Conservation (phyloP, 2,888 invertebrate genomes). For the Lottia gigantea region DNA sequence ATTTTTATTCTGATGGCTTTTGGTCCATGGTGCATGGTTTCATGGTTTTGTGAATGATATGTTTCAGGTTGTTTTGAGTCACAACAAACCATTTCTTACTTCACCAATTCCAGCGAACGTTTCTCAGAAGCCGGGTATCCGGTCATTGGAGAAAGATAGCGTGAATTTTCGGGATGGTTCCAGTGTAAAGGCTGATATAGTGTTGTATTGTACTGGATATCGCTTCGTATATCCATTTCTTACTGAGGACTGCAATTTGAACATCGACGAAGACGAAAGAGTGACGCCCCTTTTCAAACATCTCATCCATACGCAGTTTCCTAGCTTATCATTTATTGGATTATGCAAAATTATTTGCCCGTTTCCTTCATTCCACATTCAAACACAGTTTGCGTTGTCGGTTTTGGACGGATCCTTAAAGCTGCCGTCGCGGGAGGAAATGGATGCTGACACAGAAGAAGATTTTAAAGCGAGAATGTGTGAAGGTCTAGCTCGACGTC, state of each 20-base stretch:
- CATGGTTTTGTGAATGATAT: no score
- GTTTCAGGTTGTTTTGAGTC: conserved; percentile 59
- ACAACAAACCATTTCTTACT: conserved; percentile 46
- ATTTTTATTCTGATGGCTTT: no score
- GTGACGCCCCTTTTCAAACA: conserved; percentile 89
- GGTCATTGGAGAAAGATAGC: conserved; percentile 24
- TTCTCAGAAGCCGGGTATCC: conserved; percentile 57
- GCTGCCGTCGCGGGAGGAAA: conserved; percentile 75
- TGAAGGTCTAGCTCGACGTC: conserved; percentile 77
- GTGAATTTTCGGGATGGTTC: conserved; percentile 73
- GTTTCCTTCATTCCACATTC: conserved; percentile 85
- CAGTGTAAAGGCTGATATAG: conserved; percentile 74
- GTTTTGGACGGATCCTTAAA: conserved; percentile 75
- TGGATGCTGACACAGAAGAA: conserved; percentile 76
- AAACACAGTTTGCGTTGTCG: conserved; percentile 78
- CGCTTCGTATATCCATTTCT: conserved; percentile 83
- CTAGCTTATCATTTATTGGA: conserved; percentile 85
- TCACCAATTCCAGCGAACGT: conserved; percentile 52
- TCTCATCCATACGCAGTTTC: conserved; percentile 82
- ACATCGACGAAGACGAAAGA: conserved; percentile 79
- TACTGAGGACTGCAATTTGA: conserved; percentile 76
- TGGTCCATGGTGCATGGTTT: no score
- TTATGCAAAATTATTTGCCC: conserved; percentile 85
- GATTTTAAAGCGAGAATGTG: conserved; percentile 75
- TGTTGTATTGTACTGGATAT: conserved; percentile 83